Evolutionary conservation across 2,113 vertebrate species (phyloP).

Genomic region (Muntiacus reevesi): DNA sequence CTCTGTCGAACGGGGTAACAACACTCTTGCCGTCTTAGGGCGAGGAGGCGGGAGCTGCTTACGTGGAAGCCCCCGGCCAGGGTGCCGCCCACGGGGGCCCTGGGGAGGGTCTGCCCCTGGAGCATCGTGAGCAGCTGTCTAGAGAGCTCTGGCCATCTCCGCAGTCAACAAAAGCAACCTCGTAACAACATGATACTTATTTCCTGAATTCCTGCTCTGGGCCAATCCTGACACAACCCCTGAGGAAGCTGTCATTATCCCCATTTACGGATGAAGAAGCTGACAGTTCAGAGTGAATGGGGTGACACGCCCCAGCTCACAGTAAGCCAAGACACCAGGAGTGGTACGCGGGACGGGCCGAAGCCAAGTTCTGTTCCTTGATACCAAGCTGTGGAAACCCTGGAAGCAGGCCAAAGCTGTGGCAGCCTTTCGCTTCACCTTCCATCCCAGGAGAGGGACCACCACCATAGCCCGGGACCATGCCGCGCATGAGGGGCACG

Average conservation of each 20-base stretch:
- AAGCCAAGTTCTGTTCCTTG: neutral
- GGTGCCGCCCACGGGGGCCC: neutral
- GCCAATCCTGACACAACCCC: neutral
- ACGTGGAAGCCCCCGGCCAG: neutral
- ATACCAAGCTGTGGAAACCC: neutral
- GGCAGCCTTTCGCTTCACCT: neutral
- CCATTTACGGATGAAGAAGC: neutral
- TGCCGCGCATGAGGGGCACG: rapidly evolving
- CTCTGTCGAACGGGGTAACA: neutral
- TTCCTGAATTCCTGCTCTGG: neutral
- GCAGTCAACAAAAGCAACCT: neutral
- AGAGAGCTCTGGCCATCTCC: neutral
- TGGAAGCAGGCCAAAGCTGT: neutral
- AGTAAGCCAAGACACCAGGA: neutral
- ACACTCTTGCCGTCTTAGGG: neutral
- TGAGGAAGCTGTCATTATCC: neutral
- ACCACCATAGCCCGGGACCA: neutral
- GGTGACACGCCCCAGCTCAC: neutral
- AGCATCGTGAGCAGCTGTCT: neutral
- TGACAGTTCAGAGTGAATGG: neutral
- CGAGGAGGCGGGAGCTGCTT: neutral
- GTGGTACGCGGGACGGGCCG: neutral
- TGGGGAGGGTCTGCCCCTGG: neutral
- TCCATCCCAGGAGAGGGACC: neutral
- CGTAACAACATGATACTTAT: neutral